Percentiles rank a stretch among this genome's conserved stretches.
Conservation (phyloP, 2,113 vertebrate genomes). For the Zingel zingel region DNA sequence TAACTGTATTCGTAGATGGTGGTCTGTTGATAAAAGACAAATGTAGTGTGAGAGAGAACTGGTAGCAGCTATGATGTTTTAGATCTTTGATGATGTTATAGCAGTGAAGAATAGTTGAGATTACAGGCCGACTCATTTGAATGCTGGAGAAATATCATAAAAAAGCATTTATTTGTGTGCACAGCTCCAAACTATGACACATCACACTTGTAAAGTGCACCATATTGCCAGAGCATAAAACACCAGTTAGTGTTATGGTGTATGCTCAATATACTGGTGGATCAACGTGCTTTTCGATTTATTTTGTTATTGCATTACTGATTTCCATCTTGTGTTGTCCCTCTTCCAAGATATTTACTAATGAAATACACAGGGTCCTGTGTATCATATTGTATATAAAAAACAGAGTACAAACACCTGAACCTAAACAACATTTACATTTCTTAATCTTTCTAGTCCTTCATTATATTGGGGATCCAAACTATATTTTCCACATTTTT, state of each 20-base stretch:
- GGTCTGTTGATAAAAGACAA: slow-evolving; percentile 10
- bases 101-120: not conserved
- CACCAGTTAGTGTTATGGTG: not conserved
- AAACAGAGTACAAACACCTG: not conserved
- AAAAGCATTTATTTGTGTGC: slow-evolving; percentile 23
- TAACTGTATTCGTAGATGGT: not conserved
- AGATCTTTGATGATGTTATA: slow-evolving; percentile 21
- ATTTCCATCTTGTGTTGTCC: not conserved
- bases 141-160: slow-evolving; percentile 16
- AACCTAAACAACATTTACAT: not conserved
- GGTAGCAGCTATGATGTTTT: not conserved
- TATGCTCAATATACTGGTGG: not conserved
- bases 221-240: slow-evolving; percentile 16
- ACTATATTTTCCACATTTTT: not conserved
- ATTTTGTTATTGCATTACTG: not conserved
- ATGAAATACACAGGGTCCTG: not conserved
- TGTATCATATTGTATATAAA: not conserved
- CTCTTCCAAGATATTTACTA: too few relatives aligned
- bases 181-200: slow-evolving; percentile 11
- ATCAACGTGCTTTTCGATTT: not conserved
- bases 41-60: not conserved
- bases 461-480: not conserved
- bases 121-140: not conserved
- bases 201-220: not conserved
- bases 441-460: not conserved